phyloP scores from a whole-genome alignment of 2,113 vertebrate genomes.

The Casuarius casuarius region DNA sequence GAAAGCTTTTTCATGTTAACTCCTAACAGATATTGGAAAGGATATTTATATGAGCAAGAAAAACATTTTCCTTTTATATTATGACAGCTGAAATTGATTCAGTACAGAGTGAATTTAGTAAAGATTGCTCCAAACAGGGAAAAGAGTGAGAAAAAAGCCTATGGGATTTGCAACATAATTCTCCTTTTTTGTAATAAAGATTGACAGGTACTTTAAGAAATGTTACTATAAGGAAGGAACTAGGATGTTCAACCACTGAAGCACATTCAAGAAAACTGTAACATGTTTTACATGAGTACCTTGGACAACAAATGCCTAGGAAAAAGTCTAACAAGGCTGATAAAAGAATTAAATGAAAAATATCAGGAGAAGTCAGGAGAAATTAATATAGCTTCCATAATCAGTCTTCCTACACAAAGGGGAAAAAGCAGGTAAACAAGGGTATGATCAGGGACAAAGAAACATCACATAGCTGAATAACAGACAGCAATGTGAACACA shows the following conservation, averaged over 20 bases:
- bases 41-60: neutral
- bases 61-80: neutral
- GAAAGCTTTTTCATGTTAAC: neutral
- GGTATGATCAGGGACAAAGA: neutral
- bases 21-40: neutral
- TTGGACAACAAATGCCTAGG: neutral
- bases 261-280: neutral
- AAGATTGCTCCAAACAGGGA: neutral
- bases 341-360: neutral
- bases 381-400: neutral
- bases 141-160: neutral
- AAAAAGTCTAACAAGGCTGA: neutral
- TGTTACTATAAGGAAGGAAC: neutral
- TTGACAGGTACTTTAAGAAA: neutral
- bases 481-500: neutral
- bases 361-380: neutral
- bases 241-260: neutral
- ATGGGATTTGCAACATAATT: neutral
- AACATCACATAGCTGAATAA: accelerated
- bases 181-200: neutral
- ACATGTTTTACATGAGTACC: neutral
- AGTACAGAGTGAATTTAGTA: neutral
- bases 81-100: neutral
- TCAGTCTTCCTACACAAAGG: neutral
- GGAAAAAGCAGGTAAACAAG: neutral